Evolutionary conservation across 2,888 invertebrate genomes (phyloP).

Genomic region (Apodemia duryi): DNA sequence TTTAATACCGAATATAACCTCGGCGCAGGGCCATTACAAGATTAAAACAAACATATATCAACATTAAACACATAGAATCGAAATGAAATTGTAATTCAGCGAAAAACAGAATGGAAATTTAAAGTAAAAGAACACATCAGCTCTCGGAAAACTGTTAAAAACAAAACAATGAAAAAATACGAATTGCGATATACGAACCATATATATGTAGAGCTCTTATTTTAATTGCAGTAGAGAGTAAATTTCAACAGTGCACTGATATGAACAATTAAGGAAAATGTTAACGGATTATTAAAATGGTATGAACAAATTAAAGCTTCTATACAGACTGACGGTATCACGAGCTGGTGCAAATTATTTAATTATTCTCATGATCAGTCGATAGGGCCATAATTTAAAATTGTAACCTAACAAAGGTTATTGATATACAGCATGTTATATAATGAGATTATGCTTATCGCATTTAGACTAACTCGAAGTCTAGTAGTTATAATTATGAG

Average conservation of each 20-base stretch:
- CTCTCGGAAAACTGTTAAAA: slow-evolving; percentile 15
- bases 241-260: background rate
- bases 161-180: slow-evolving; percentile 15
- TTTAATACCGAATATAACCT: slow-evolving; percentile 1
- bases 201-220: slow-evolving; percentile 3
- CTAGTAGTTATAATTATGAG: no score
- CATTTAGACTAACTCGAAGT: no score
- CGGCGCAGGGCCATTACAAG: slow-evolving; percentile 2
- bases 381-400: slow-evolving; percentile 39
- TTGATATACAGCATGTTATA: slow-evolving; percentile 34
- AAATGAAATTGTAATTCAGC: slow-evolving; percentile 9
- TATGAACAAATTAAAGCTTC: slow-evolving; percentile 32
- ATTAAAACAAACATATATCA: slow-evolving; percentile 11
- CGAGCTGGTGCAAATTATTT: slow-evolving; percentile 31
- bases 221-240: slow-evolving; percentile 5
- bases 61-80: slow-evolving; percentile 10
- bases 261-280: slow-evolving; percentile 22
- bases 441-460: background rate
- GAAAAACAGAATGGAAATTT: slow-evolving; percentile 13
- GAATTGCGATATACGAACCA: slow-evolving; percentile 7
- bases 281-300: background rate
- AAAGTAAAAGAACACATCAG: slow-evolving; percentile 12
- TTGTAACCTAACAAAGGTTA: slow-evolving; percentile 42
- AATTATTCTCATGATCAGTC: slow-evolving; percentile 31
- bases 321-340: slow-evolving; percentile 29